A percentile compares a stretch with the other conserved stretches of the same genome.
These are phyloP conservation scores for Geodia barretti DNA, from an alignment of 37 sponge, comb jelly and placozoan species.

Conservation along the genomic window DNA sequence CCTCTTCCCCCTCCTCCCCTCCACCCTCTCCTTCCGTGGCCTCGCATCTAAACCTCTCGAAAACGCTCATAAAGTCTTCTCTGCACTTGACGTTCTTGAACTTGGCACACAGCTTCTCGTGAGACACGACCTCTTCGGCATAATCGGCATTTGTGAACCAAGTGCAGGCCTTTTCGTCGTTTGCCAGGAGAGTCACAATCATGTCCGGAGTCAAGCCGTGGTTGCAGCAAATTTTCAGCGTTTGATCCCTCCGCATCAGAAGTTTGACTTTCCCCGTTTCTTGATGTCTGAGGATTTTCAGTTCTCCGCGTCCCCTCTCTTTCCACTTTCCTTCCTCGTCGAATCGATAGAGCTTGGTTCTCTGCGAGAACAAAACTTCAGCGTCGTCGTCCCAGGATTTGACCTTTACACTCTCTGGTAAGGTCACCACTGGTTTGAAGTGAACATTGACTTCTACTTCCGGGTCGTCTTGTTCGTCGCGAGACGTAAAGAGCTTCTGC, in stretches of 20 bases:
- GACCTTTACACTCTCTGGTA: conserved; percentile 58
- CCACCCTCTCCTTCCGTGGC: neutral
- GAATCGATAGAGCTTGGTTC: conserved; percentile 90
- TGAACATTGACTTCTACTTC: conserved; percentile 68
- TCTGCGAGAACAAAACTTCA: conserved; percentile 67
- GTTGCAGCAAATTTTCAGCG: conserved; percentile 92
- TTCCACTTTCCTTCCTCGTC: conserved; percentile 78
- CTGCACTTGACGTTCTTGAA: neutral
- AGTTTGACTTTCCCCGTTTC: conserved; percentile 62
- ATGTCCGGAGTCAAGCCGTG: conserved; percentile 83
- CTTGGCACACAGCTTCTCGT: conserved; percentile 65
- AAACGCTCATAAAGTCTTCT: conserved; percentile 4
- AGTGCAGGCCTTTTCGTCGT: conserved; percentile 64
- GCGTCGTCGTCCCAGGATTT: conserved; percentile 89
- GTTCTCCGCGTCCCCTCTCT: conserved; percentile 87
- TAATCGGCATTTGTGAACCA: conserved; percentile 88
- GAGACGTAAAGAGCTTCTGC: neutral
- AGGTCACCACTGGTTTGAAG: conserved; percentile 79
- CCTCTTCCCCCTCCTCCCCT: neutral
- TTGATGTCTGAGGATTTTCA: conserved; percentile 80
- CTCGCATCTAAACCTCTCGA: neutral
- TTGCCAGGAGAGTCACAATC: conserved; percentile 52
- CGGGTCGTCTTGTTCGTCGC: conserved; percentile 25
- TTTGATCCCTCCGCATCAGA: conserved; percentile 91
- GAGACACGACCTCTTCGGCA: conserved; percentile 68